These are phyloP conservation scores for Geotrypetes seraphini DNA, from an alignment of 2,797 vertebrate species.

Conservation along the genomic window DNA sequence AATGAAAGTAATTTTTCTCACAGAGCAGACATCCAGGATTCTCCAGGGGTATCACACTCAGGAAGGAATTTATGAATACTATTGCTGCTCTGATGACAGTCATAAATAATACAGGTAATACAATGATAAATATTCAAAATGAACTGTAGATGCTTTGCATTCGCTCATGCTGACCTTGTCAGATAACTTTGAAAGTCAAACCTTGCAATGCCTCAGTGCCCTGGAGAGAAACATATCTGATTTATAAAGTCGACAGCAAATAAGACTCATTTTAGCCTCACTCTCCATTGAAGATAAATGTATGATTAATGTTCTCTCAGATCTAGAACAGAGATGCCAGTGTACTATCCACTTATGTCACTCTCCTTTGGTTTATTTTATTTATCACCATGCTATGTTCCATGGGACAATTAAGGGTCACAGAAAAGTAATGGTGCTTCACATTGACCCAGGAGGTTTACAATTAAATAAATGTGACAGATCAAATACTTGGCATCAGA, in stretches of 20 bases:
- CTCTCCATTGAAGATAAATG: neutral
- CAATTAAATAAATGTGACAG: constrained; percentile 35
- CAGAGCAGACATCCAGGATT: neutral
- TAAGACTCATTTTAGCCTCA: neutral
- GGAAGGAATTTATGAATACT: constrained; percentile 5
- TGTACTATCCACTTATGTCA: constrained; percentile 1
- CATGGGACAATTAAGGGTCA: constrained; percentile 18
- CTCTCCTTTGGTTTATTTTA: constrained; percentile 2
- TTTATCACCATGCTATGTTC: constrained; percentile 1
- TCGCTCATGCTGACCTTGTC: constrained; percentile 5
- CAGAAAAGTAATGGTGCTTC: constrained; percentile 13
- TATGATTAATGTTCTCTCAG: constrained; percentile 17
- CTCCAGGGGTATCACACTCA: neutral
- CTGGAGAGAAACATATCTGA: neutral
- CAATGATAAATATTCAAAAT: constrained; percentile 14
- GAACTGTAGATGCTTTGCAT: neutral
- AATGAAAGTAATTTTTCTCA: constrained; percentile 7
- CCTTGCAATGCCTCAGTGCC: neutral
- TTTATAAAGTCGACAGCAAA: neutral
- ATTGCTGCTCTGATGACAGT: constrained; percentile 3
- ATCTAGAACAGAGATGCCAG: constrained; percentile 3
- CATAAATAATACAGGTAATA: constrained; percentile 20
- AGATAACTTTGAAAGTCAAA: constrained; percentile 24
- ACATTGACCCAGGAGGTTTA: constrained; percentile 8
- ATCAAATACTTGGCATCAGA: constrained; percentile 19